phyloP scores from a whole-genome alignment of 2,888 invertebrate genomes.

The Lycia hirtaria region DNA sequence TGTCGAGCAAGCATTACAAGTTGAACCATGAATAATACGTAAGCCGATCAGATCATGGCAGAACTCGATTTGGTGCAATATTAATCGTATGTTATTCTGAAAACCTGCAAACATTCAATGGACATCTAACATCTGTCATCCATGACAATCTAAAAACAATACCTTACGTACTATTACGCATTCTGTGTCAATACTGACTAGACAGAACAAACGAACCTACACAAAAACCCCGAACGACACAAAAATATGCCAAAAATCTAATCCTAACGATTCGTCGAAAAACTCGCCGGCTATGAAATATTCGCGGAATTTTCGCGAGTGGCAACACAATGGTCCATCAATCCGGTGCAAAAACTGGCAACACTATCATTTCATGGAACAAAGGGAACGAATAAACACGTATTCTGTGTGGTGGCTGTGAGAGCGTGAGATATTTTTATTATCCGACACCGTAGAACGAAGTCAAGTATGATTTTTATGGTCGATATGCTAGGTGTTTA shows the following conservation, averaged over 20 bases:
- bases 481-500: too few relatives aligned
- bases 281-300: constrained; percentile 70
- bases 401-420: too few relatives aligned
- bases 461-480: too few relatives aligned
- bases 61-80: too few relatives aligned
- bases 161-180: neutral
- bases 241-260: constrained; percentile 57
- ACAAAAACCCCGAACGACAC: constrained; percentile 40
- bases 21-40: too few relatives aligned
- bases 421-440: too few relatives aligned
- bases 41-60: too few relatives aligned
- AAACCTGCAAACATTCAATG: too few relatives aligned
- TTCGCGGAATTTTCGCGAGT: constrained; percentile 73
- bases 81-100: too few relatives aligned
- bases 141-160: neutral
- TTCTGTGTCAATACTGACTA: constrained; percentile 29
- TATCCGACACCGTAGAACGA: too few relatives aligned
- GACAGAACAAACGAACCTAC: constrained; percentile 46
- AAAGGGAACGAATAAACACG: constrained; percentile 54
- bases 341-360: constrained; percentile 72
- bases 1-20: too few relatives aligned
- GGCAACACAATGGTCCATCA: constrained; percentile 81
- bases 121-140: neutral
- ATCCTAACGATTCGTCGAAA: constrained; percentile 66
- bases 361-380: constrained; percentile 65